Evolutionary conservation across 2,113 vertebrate species (phyloP).

Genomic region (Melierax canorus): DNA sequence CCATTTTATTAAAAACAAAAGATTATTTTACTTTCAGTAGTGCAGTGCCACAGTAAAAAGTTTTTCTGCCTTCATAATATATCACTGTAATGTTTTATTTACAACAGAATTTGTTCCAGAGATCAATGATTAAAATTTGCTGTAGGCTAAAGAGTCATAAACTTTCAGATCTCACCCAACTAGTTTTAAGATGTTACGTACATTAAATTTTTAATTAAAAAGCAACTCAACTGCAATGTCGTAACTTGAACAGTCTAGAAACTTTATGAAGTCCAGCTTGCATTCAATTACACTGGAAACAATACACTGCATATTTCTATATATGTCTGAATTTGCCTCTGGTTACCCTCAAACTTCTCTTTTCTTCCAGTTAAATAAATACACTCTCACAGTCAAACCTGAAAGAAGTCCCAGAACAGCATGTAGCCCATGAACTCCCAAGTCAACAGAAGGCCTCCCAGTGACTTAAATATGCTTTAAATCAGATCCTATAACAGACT

Average conservation of each 20-base stretch:
- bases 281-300: background rate
- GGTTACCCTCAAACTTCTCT: background rate
- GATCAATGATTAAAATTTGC: background rate
- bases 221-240: background rate
- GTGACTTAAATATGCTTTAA: background rate
- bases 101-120: background rate
- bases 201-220: background rate
- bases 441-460: background rate
- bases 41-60: background rate
- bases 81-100: background rate
- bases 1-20: background rate
- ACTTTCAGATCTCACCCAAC: background rate
- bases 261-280: background rate
- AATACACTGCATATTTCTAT: background rate
- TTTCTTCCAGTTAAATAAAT: background rate
- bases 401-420: background rate
- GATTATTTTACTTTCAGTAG: background rate
- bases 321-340: background rate
- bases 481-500: background rate
- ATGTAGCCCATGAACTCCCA: background rate
- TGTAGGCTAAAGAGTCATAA: background rate
- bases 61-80: background rate
- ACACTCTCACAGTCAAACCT: background rate
- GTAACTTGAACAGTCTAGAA: background rate
- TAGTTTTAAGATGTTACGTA: background rate